Evolutionary conservation across 2,888 invertebrate species (phyloP).

Genomic region (Drosophila borealis): DNA sequence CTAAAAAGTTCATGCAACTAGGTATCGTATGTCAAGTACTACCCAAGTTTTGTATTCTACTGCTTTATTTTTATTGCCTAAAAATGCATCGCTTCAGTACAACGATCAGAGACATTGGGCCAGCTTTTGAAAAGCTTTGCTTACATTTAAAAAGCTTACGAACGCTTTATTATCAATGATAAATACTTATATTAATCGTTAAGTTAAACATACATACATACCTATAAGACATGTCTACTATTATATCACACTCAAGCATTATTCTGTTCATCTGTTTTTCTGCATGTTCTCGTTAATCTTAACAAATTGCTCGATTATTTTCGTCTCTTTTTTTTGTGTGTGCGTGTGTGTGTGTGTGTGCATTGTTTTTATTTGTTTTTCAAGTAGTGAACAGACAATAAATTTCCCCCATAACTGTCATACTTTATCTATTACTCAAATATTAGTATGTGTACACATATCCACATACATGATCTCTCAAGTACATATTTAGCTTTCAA

Average conservation of each 20-base stretch:
- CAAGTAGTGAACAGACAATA: slow-evolving; percentile 63
- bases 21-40: slow-evolving; percentile 43
- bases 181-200: slow-evolving; percentile 24
- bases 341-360: background rate
- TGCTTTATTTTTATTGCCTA: slow-evolving; percentile 34
- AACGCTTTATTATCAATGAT: slow-evolving; percentile 55
- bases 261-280: slow-evolving; percentile 2
- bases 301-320: slow-evolving; percentile 12
- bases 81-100: slow-evolving; percentile 27
- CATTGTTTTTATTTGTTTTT: slow-evolving; percentile 19
- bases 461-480: slow-evolving; percentile 13
- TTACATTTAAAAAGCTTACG: slow-evolving; percentile 67
- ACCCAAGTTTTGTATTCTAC: slow-evolving; percentile 10
- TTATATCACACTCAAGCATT: slow-evolving; percentile 4
- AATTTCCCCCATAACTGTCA: slow-evolving; percentile 76
- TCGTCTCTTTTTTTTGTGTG: background rate
- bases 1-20: slow-evolving; percentile 28
- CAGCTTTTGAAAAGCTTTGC: slow-evolving; percentile 61
- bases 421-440: slow-evolving; percentile 26
- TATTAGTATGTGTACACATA: slow-evolving; percentile 18
- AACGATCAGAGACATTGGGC: slow-evolving; percentile 34
- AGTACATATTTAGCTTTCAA: slow-evolving; percentile 39
- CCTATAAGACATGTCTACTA: slow-evolving; percentile 19
- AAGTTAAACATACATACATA: slow-evolving; percentile 18
- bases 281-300: slow-evolving; percentile 34